Evolutionary conservation across 2,113 vertebrate species (phyloP).

Genomic region (Chaenocephalus aceratus): DNA sequence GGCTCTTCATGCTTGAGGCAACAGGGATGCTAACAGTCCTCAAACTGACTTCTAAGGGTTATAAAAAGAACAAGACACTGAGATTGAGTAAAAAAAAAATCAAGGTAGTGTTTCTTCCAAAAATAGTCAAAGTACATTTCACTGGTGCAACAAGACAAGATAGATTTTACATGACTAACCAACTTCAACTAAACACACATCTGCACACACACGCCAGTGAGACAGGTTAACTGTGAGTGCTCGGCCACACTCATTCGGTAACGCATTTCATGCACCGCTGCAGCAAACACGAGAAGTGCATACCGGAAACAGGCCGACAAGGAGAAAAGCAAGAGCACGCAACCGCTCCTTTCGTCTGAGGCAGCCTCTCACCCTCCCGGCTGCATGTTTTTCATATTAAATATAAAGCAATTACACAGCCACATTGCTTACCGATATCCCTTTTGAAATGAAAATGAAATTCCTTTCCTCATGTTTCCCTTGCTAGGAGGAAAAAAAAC

Average conservation of each 20-base stretch:
- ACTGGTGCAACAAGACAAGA: constrained; percentile 25
- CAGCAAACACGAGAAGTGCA: constrained; percentile 83
- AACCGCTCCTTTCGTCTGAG: constrained; percentile 44
- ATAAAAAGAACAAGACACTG: constrained; percentile 13
- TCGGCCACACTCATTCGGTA: constrained; percentile 52
- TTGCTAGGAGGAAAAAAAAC: constrained; percentile 11
- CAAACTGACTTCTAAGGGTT: not conserved
- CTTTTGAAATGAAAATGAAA: constrained; percentile 37
- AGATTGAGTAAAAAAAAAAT: not conserved
- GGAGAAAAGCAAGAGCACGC: constrained; percentile 71
- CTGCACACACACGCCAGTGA: constrained; percentile 27
- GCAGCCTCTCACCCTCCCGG: constrained; percentile 53
- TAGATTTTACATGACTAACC: constrained; percentile 34
- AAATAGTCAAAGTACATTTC: constrained; percentile 45
- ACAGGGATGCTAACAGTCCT: not conserved
- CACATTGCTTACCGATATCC: constrained; percentile 42
- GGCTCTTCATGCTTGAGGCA: not conserved
- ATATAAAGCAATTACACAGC: constrained; percentile 78
- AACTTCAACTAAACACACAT: constrained; percentile 6
- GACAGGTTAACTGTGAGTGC: constrained; percentile 52
- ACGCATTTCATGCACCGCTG: constrained; percentile 78
- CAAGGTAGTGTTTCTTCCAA: constrained; percentile 6
- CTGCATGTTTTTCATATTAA: constrained; percentile 76
- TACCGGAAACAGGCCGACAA: constrained; percentile 66
- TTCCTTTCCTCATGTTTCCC: not conserved